Evolutionary conservation across 2,797 vertebrate genomes (phyloP).

Genomic region (Galagoides demidoff): DNA sequence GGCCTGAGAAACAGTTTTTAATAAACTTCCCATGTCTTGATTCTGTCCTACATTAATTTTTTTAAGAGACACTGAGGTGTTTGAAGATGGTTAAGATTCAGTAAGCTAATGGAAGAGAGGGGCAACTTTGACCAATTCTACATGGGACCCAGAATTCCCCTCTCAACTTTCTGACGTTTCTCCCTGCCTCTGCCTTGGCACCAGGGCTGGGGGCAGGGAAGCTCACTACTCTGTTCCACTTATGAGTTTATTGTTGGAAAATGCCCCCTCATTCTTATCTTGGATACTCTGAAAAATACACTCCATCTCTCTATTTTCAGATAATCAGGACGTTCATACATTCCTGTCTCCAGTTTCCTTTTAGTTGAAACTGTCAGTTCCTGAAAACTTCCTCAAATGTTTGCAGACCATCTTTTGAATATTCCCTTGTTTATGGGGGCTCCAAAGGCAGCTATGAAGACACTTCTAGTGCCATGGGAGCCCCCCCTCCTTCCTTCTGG

Average conservation of each 20-base stretch:
- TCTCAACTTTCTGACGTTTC: neutral
- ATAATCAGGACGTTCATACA: neutral
- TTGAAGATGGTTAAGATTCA: constrained; percentile 52
- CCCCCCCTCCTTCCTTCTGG: neutral
- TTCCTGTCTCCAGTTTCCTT: neutral
- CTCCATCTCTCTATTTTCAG: neutral
- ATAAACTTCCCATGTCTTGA: constrained; percentile 31
- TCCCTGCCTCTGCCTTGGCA: neutral
- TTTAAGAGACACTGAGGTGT: constrained; percentile 44
- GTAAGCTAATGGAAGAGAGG: constrained; percentile 17
- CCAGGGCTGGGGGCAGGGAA: neutral
- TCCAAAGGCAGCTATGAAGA: neutral
- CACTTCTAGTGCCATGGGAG: rapidly evolving
- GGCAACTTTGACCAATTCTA: neutral
- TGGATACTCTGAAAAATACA: neutral
- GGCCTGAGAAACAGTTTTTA: neutral
- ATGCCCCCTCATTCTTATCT: neutral
- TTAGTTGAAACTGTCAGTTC: neutral
- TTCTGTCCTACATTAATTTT: constrained; percentile 46
- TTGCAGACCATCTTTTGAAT: neutral
- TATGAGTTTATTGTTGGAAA: constrained; percentile 8
- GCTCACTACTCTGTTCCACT: neutral
- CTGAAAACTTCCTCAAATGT: neutral
- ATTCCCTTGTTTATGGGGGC: neutral
- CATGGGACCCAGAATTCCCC: neutral